Conservation (phyloP, 2,888 invertebrate species). For the Caenorhabditis zanzibari region DNA sequence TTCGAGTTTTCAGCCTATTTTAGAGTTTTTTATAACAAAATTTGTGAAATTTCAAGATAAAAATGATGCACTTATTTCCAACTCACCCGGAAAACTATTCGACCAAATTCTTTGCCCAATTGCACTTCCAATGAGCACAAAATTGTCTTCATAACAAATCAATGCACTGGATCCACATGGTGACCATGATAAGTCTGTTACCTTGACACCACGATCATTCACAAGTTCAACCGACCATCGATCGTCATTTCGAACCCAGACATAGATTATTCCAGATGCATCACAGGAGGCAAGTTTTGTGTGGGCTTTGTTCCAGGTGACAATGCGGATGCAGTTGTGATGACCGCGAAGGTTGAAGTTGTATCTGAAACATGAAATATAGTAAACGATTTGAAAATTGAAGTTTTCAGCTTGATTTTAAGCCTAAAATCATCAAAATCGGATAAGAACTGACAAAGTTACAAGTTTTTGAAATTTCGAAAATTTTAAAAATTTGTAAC, state of each 20-base stretch:
- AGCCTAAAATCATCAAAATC: background rate
- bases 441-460: background rate
- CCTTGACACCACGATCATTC: slow-evolving; percentile 97
- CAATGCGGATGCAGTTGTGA: slow-evolving; percentile 86
- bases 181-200: slow-evolving; percentile 98
- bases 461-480: background rate
- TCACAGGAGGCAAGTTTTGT: slow-evolving; percentile 98
- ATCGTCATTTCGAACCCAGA: slow-evolving; percentile 99
- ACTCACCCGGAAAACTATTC: slow-evolving; percentile 88
- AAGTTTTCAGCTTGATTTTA: background rate
- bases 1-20: too few relatives aligned
- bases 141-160: slow-evolving; percentile 98
- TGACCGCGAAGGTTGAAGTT: slow-evolving; percentile 98
- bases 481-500: background rate
- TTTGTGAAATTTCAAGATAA: too few relatives aligned
- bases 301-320: slow-evolving; percentile 98
- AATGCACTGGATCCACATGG: slow-evolving; percentile 98
- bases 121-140: slow-evolving; percentile 91
- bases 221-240: slow-evolving; percentile 99
- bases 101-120: slow-evolving; percentile 92
- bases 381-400: too few relatives aligned
- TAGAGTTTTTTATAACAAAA: too few relatives aligned
- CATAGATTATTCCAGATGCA: slow-evolving; percentile 94
- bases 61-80: too few relatives aligned
- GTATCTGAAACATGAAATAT: slow-evolving; percentile 46